Evolutionary conservation across 2,113 vertebrate species (phyloP).

Genomic region (Plestiodon gilberti): DNA sequence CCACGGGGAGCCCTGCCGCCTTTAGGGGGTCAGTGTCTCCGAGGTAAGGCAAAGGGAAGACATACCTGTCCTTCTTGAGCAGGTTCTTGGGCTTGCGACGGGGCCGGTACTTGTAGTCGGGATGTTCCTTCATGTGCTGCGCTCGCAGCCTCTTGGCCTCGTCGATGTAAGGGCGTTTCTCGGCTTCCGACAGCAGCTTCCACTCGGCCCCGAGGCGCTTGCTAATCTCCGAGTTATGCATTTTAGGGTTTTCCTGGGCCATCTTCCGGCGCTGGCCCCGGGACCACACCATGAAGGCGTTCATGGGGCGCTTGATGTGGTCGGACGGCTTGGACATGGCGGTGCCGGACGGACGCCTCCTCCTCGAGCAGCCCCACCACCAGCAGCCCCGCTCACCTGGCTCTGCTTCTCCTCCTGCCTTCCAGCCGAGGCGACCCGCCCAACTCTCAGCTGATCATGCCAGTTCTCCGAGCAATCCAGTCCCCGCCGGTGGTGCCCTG

Average conservation of each 20-base stretch:
- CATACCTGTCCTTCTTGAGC: conserved; percentile 99
- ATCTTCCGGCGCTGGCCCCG: conserved; percentile 97
- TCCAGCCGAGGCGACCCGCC: conserved; percentile 38
- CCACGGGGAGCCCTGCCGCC: conserved; percentile 88
- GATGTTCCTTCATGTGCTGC: conserved; percentile 99
- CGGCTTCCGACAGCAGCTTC: conserved; percentile 97
- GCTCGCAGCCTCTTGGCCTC: conserved; percentile 97
- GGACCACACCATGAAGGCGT: conserved; percentile 99
- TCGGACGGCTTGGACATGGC: conserved; percentile 98
- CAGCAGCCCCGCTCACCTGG: conserved; percentile 27
- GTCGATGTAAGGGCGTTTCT: conserved; percentile 98
- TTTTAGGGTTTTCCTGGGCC: conserved; percentile 99
- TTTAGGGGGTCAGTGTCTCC: conserved; percentile 97
- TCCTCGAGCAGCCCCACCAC: conserved; percentile 29
- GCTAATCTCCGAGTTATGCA: conserved; percentile 99
- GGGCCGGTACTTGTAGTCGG: conserved; percentile 99
- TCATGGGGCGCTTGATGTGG: conserved; percentile 99
- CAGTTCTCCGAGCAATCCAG: conserved; percentile 68
- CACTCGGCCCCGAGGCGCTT: conserved; percentile 97
- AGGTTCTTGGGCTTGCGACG: conserved; percentile 98
- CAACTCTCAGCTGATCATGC: conserved; percentile 83
- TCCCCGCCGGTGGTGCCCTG: neutral
- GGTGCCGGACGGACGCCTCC: conserved; percentile 44
- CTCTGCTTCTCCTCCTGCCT: conserved; percentile 18
- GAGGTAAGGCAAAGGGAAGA: conserved; percentile 99